Evolutionary conservation across 2,888 invertebrate genomes (phyloP).

Genomic region (Amphipoea oculea): DNA sequence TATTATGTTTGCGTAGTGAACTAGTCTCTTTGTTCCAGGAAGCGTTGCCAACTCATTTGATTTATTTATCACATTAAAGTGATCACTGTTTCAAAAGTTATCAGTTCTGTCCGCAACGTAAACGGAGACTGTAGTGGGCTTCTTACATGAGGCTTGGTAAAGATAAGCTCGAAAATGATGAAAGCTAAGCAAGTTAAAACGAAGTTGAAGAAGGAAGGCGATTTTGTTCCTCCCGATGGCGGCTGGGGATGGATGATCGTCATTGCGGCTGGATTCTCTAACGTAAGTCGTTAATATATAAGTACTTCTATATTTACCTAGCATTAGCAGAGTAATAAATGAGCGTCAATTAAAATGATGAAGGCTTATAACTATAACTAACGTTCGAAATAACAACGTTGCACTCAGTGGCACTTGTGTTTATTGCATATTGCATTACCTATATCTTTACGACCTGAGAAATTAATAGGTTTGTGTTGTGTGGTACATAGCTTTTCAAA

Average conservation of each 20-base stretch:
- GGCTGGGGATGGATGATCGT: constrained; percentile 95
- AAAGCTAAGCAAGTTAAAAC: constrained; percentile 75
- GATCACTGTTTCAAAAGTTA: constrained; percentile 67
- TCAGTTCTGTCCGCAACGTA: constrained; percentile 72
- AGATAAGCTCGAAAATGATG: constrained; percentile 72
- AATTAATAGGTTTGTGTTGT: constrained; percentile 4
- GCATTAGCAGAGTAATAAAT: constrained; percentile 11
- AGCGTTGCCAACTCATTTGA: constrained; percentile 54
- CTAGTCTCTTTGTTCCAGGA: constrained; percentile 64
- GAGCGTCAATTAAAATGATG: constrained; percentile 35
- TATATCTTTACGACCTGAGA: constrained; percentile 5
- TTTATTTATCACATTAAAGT: constrained; percentile 49
- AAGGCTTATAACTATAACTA: background rate
- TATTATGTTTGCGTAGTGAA: constrained; percentile 60
- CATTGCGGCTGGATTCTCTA: constrained; percentile 93
- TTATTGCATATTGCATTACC: constrained; percentile 35
- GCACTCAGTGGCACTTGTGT: constrained; percentile 14
- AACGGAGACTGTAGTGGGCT: constrained; percentile 61
- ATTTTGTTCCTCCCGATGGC: constrained; percentile 93
- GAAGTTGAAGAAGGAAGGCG: constrained; percentile 86
- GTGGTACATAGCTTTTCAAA: background rate
- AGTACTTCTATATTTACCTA: background rate
- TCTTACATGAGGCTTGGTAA: constrained; percentile 26
- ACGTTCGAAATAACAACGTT: constrained; percentile 23
- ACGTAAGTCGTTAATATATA: constrained; percentile 89